These are phyloP conservation scores for Acronicta psi DNA, from an alignment of 2,888 invertebrate species.

Conservation along the genomic window DNA sequence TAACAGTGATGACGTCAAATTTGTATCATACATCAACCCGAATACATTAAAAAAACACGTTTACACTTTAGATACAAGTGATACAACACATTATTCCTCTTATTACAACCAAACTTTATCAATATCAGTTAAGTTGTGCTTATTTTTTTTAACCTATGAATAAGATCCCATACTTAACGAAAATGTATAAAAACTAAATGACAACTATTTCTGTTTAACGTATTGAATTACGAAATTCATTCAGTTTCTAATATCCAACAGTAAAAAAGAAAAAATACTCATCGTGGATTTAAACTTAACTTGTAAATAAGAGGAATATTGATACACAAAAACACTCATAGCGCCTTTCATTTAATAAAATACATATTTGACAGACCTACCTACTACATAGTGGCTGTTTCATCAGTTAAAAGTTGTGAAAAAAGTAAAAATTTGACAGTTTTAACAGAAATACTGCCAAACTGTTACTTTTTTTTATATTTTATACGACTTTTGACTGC, in stretches of 20 bases:
- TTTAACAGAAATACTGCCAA: not conserved
- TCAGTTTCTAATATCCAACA: too few relatives aligned
- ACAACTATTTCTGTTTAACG: too few relatives aligned
- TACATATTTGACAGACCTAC: slow-evolving; percentile 12
- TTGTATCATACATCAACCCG: not conserved
- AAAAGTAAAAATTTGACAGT: not conserved
- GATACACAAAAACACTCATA: slow-evolving; percentile 14
- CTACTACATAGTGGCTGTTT: slow-evolving; percentile 6
- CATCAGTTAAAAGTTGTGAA: not conserved
- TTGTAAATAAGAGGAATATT: slow-evolving; percentile 31
- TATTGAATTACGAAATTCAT: too few relatives aligned
- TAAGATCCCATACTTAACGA: too few relatives aligned
- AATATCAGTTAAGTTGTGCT: too few relatives aligned
- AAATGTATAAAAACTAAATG: too few relatives aligned
- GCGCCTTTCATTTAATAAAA: slow-evolving; percentile 31
- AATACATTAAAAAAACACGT: slow-evolving; percentile 9
- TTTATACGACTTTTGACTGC: not conserved
- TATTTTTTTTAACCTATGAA: too few relatives aligned
- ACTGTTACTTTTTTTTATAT: not conserved
- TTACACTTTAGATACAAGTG: slow-evolving; percentile 17
- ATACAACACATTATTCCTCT: slow-evolving; percentile 29
- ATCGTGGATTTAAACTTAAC: too few relatives aligned
- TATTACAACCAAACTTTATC: not conserved
- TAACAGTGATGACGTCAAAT: slow-evolving; percentile 4
- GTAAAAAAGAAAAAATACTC: too few relatives aligned